Percentiles rank a stretch among this genome's conserved stretches.
Evolutionary conservation across 2,797 vertebrate genomes (phyloP).

Genomic region (Clarias platycephalus): DNA sequence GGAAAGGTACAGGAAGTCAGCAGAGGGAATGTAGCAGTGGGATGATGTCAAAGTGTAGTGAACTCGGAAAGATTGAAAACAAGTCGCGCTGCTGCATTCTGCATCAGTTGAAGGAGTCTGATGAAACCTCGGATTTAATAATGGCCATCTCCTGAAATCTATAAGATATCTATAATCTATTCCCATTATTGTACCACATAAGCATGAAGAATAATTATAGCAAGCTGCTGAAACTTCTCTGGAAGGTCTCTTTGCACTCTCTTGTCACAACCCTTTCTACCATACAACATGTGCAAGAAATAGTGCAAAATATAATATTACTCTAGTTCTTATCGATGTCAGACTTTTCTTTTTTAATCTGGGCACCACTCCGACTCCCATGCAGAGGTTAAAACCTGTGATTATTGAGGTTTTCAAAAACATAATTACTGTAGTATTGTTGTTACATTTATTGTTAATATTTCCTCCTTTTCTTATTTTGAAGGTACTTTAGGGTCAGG

Average conservation of each 20-base stretch:
- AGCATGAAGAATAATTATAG: neutral
- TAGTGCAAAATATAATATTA: conserved; percentile 4
- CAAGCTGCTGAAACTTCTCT: neutral
- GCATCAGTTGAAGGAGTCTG: neutral
- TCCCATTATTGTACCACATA: neutral
- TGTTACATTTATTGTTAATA: neutral
- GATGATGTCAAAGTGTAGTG: neutral
- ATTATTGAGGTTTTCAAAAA: neutral
- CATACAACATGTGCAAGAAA: neutral
- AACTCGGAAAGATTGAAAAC: conserved; percentile 1
- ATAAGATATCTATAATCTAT: neutral
- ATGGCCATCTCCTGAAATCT: neutral
- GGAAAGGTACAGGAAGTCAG: neutral
- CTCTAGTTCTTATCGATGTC: neutral
- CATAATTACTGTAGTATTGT: neutral
- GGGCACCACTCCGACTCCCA: neutral
- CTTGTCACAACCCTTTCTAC: neutral
- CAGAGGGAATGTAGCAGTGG: neutral
- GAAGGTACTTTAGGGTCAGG: conserved; percentile 10
- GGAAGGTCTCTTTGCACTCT: neutral
- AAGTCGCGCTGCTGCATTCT: neutral
- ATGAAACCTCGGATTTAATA: neutral
- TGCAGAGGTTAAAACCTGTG: neutral
- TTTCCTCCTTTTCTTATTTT: no score
- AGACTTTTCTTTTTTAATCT: neutral